These are phyloP conservation scores for Dryobotodes eremita DNA, from an alignment of 2,888 invertebrate genomes.

Conservation along the genomic window DNA sequence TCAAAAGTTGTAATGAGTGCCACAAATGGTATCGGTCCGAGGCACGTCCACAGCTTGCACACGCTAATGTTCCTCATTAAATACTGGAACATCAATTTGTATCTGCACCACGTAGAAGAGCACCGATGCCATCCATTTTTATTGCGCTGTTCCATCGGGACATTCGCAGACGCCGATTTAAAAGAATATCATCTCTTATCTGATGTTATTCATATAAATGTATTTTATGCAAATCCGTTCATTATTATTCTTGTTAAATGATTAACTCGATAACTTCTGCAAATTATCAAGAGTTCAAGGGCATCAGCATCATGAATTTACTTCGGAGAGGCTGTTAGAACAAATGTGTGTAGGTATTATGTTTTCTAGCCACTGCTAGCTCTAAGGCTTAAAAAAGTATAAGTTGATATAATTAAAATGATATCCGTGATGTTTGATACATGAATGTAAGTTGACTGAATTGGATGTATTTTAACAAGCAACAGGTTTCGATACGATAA, in stretches of 20 bases:
- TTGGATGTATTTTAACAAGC: slow-evolving; percentile 42
- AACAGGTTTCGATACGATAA: slow-evolving; percentile 58
- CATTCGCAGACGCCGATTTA: slow-evolving; percentile 58
- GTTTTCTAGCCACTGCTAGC: slow-evolving; percentile 24
- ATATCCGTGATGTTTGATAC: slow-evolving; percentile 53
- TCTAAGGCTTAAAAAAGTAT: slow-evolving; percentile 29
- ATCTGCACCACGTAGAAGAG: slow-evolving; percentile 75
- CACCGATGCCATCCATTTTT: slow-evolving; percentile 68
- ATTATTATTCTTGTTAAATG: slow-evolving; percentile 73
- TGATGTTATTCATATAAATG: slow-evolving; percentile 52
- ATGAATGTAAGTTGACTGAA: slow-evolving; percentile 61
- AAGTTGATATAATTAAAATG: slow-evolving; percentile 58
- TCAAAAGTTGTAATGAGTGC: slow-evolving; percentile 80
- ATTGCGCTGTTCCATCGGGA: slow-evolving; percentile 58
- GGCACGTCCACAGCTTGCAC: slow-evolving; percentile 72
- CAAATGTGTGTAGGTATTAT: slow-evolving; percentile 47
- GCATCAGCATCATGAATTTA: slow-evolving; percentile 59
- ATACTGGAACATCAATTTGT: slow-evolving; percentile 80
- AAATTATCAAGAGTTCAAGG: slow-evolving; percentile 74
- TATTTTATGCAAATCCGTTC: slow-evolving; percentile 70
- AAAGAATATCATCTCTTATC: slow-evolving; percentile 56
- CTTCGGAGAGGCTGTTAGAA: slow-evolving; percentile 46
- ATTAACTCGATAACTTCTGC: slow-evolving; percentile 63
- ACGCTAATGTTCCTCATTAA: slow-evolving; percentile 83
- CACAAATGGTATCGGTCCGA: slow-evolving; percentile 77